phyloP scores from a whole-genome alignment of 2,797 vertebrate genomes.

The Enteromius fasciolatus region DNA sequence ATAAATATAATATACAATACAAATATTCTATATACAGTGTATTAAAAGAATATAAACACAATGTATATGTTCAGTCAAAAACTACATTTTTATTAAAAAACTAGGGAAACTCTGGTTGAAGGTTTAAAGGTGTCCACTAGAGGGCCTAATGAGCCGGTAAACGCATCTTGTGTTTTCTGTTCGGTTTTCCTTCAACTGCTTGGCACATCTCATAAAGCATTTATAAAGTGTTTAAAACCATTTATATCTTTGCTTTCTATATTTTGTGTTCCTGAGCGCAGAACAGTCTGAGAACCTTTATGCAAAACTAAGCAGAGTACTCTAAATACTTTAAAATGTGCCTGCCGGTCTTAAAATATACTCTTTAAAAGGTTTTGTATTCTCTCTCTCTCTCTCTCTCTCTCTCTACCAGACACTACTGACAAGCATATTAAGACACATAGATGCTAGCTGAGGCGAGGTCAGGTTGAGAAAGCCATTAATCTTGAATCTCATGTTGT shows the following conservation, averaged over 20 bases:
- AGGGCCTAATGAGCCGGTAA: constrained; percentile 52
- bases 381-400: not conserved
- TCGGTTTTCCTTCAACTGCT: not conserved
- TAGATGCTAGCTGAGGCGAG: not conserved
- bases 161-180: constrained; percentile 8
- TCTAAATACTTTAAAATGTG: not conserved
- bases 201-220: constrained; percentile 22
- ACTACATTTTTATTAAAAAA: not conserved
- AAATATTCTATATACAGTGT: not conserved
- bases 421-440: no score
- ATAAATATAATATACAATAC: not conserved
- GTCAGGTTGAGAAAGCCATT: not conserved
- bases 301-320: not conserved
- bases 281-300: not conserved
- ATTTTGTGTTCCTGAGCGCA: not conserved
- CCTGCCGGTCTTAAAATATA: not conserved
- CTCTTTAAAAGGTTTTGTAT: not conserved
- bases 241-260: not conserved
- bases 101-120: not conserved
- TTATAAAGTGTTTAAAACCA: constrained; percentile 3
- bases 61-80: not conserved
- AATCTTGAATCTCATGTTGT: not conserved
- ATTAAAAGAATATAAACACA: not conserved
- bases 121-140: constrained; percentile 49
- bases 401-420: not conserved